Conservation (phyloP, 92 coral and sea anemone genomes). For the Phenganax stokvisi region DNA sequence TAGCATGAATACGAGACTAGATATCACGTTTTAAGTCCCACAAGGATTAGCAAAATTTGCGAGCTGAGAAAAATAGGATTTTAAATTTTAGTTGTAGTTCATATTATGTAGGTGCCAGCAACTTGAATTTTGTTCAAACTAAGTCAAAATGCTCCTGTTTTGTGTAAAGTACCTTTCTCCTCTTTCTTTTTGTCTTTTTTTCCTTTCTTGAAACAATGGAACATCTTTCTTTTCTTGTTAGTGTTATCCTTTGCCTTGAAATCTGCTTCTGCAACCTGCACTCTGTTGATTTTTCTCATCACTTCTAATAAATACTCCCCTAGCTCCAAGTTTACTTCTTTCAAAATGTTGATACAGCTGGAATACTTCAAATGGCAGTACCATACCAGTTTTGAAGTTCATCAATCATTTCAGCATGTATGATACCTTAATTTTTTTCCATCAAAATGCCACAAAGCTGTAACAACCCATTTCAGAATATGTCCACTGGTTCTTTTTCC, state of each 20-base stretch:
- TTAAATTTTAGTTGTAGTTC: not conserved
- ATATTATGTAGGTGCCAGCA: not conserved
- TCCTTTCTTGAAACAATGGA: not conserved
- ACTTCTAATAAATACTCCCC: not conserved
- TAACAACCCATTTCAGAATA: slow-evolving; percentile 33
- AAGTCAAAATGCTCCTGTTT: slow-evolving; percentile 10
- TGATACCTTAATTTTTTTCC: slow-evolving; percentile 7
- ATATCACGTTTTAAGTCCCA: not conserved
- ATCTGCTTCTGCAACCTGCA: too few species aligned
- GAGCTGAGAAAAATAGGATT: not conserved
- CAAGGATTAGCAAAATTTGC: not conserved
- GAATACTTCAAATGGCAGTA: not conserved
- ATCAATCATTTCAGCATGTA: slow-evolving; percentile 46
- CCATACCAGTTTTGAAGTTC: slow-evolving; percentile 45
- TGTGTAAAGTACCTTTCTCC: slow-evolving; percentile 13
- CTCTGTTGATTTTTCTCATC: too few species aligned
- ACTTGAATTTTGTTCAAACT: not conserved
- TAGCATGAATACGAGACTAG: not conserved
- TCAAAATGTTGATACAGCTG: not conserved
- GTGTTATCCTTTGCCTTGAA: not conserved
- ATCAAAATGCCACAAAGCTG: slow-evolving; percentile 31
- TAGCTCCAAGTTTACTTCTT: slow-evolving; percentile 23
- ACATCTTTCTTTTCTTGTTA: slow-evolving; percentile 4
- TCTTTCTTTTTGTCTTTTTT: not conserved
- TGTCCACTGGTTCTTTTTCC: too few species aligned